Evolutionary conservation across 2,888 invertebrate species (phyloP).

Genomic region (Parelbella ahira): DNA sequence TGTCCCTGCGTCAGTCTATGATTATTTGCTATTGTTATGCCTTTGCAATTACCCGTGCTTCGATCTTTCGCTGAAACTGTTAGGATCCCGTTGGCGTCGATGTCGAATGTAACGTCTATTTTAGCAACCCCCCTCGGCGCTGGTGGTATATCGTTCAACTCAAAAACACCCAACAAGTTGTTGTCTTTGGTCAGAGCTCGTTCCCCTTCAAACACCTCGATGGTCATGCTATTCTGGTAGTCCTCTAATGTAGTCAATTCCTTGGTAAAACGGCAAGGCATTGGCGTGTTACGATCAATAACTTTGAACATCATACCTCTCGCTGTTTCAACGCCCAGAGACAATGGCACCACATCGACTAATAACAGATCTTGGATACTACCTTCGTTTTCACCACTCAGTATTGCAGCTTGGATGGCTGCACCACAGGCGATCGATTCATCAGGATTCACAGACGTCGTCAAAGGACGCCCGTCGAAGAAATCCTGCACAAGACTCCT

Average conservation of each 20-base stretch:
- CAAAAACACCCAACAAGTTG: conserved; percentile 54
- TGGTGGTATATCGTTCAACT: conserved; percentile 54
- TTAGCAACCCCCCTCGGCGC: conserved; percentile 56
- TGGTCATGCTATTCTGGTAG: conserved; percentile 56
- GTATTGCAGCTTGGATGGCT: conserved; percentile 58
- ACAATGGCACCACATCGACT: conserved; percentile 58
- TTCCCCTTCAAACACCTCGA: conserved; percentile 65
- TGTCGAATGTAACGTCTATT: conserved; percentile 56
- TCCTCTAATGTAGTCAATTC: conserved; percentile 60
- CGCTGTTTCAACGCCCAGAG: conserved; percentile 57
- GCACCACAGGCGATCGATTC: conserved; percentile 63
- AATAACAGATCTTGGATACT: conserved; percentile 44
- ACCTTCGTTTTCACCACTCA: conserved; percentile 43
- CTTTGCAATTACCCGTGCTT: conserved; percentile 46
- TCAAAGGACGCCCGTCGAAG: conserved; percentile 45
- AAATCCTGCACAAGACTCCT: conserved; percentile 44
- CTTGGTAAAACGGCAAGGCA: conserved; percentile 55
- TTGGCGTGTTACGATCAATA: conserved; percentile 54
- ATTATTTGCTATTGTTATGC: conserved; percentile 47
- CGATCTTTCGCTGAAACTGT: conserved; percentile 54
- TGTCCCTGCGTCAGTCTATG: conserved; percentile 47
- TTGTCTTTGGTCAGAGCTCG: conserved; percentile 56
- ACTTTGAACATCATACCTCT: conserved; percentile 61
- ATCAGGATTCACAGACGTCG: conserved; percentile 54
- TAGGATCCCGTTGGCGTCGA: conserved; percentile 53